Base-by-base conservation (phyloP, 2,113 vertebrate genomes). In the Synchiropus splendidus region DNA sequence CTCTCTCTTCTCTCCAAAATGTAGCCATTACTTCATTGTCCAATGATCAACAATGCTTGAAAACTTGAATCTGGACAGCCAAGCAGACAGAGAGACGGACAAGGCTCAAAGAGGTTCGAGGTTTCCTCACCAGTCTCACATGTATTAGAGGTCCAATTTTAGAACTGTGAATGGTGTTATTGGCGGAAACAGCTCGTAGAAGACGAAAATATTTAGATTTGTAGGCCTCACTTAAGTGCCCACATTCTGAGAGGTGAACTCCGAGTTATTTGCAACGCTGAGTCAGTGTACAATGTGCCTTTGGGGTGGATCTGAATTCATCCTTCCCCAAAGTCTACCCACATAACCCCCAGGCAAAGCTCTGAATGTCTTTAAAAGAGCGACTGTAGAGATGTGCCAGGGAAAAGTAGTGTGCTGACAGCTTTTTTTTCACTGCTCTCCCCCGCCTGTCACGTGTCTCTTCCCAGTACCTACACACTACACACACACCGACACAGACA, bases 261-360 rank as follows among this genome's bases (percentile, higher is more conserved):
- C 73, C 66, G 72, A 70, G 73, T 75, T 69, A 70, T 79, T 82
- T 80, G 80, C 71, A 77, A 76, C 53, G 61, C 75, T 74, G 73
- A 82, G 61, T 78, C 71, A 79, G 69, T 80, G 64, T 72, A 49
- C 66, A 75, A 74, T 64, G 52, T 75, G 75, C 69, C 80, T 80
- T 70, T 52, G 54, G 74, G 65, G 62, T 77, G 57, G 61, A 70
- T 77, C 46, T 61, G 65, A 70, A 67, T 80, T 70, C 68, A 60
- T 58, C 66, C 61, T 71, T 63, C 66, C 73, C 72, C 67, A 67
- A 72, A 76, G 71, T 76, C 76, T 76, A 74, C 75, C 72, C 78
- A 80, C 74, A 47, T 78, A 72, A 70, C 77, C 77, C 67, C 58
- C 61, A 78, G 79, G 73, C 75, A 76, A 74, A 67, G 73, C 61